These are phyloP conservation scores for Leuciscus waleckii DNA, from an alignment of 2,797 vertebrate genomes.

Conservation along the genomic window DNA sequence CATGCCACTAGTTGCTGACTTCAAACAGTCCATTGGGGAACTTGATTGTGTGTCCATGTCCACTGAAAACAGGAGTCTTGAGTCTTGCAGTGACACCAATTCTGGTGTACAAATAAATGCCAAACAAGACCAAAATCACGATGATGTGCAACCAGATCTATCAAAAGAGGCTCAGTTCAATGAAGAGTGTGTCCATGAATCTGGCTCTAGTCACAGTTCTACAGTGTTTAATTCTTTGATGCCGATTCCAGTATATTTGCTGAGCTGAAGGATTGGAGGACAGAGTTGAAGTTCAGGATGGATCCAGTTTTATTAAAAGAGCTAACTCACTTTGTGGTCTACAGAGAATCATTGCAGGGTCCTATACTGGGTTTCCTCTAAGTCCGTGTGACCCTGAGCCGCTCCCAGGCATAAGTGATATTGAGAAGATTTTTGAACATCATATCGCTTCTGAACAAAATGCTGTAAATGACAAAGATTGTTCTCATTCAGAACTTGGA, in stretches of 20 bases:
- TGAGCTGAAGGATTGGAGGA: slow-evolving; percentile 44
- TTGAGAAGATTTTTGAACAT: slow-evolving; percentile 24
- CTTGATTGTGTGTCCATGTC: slow-evolving; percentile 33
- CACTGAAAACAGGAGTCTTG: slow-evolving; percentile 32
- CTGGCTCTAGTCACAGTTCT: slow-evolving; percentile 51
- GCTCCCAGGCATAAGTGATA: background rate
- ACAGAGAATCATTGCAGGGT: slow-evolving; percentile 57
- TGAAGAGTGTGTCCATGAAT: slow-evolving; percentile 36
- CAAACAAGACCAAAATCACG: slow-evolving; percentile 31
- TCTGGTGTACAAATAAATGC: slow-evolving; percentile 18
- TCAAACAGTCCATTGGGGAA: slow-evolving; percentile 45
- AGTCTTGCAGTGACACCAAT: slow-evolving; percentile 20
- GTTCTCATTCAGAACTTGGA: background rate
- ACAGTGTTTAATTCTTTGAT: slow-evolving; percentile 56
- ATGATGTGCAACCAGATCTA: background rate
- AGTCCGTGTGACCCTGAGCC: slow-evolving; percentile 55
- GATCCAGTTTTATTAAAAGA: slow-evolving; percentile 37
- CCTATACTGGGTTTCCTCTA: slow-evolving; percentile 60
- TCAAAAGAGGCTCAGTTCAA: background rate
- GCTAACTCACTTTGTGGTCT: slow-evolving; percentile 53
- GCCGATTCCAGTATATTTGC: slow-evolving; percentile 40
- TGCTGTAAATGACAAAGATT: slow-evolving; percentile 20
- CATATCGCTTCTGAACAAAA: slow-evolving; percentile 10
- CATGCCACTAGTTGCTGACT: slow-evolving; percentile 28
- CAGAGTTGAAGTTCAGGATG: slow-evolving; percentile 17